A percentile compares a stretch with the other conserved stretches of the same genome.
phyloP scores from a whole-genome alignment of 2,888 invertebrate species.

The Polylopha cassiicola region DNA sequence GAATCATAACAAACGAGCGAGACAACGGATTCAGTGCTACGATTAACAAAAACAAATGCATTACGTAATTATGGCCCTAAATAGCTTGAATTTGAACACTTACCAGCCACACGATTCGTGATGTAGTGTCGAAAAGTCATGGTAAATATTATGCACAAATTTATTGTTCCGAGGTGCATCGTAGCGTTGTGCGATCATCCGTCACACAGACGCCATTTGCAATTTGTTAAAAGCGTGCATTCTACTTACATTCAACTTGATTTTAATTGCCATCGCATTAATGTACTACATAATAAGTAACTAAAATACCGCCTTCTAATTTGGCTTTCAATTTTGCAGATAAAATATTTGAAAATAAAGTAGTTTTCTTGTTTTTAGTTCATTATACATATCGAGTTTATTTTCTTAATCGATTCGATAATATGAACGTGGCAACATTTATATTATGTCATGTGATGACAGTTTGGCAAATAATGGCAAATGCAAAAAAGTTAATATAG shows the following conservation, averaged over 20 bases:
- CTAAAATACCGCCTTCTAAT: no score
- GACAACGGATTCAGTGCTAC: conserved; percentile 48
- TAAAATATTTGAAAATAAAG: no score
- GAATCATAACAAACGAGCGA: conserved; percentile 71
- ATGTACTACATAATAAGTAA: no score
- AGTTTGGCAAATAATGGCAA: conserved; percentile 7
- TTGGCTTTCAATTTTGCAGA: no score
- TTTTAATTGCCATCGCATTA: conserved; percentile 8
- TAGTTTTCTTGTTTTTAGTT: no score
- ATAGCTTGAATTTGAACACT: conserved; percentile 21
- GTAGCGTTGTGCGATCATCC: conserved; percentile 54
- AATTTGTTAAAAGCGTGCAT: conserved; percentile 31
- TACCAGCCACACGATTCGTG: conserved; percentile 27
- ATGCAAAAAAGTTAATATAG: no score
- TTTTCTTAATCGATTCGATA: background rate
- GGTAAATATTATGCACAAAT: conserved; percentile 36
- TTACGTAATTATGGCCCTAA: conserved; percentile 43
- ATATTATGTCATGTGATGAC: conserved; percentile 17
- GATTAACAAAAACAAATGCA: conserved; percentile 49
- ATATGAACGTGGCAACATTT: conserved; percentile 12
- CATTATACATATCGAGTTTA: no score
- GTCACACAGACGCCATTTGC: conserved; percentile 69
- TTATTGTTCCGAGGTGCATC: conserved; percentile 55
- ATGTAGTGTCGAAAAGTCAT: conserved; percentile 22
- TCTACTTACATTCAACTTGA: conserved; percentile 5